These are phyloP conservation scores for Drosophila oshimai DNA, from an alignment of 1,140 invertebrate species.

Conservation along the genomic window DNA sequence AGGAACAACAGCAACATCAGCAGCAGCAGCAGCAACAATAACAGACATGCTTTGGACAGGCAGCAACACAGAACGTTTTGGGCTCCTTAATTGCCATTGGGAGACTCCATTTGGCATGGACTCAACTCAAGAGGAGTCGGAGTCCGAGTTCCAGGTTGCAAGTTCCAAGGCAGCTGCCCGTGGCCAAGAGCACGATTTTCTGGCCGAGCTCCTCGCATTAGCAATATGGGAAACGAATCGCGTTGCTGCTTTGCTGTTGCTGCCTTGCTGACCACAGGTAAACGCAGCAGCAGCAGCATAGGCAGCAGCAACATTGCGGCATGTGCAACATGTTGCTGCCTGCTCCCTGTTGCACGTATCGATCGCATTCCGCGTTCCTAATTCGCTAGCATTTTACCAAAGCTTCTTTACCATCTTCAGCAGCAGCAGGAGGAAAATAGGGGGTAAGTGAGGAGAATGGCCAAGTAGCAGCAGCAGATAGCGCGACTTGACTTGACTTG, in stretches of 20 bases:
- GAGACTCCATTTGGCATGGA: conserved; percentile 62
- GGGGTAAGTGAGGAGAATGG: background rate
- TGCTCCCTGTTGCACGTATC: conserved; percentile 67
- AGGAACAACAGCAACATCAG: conserved; percentile 1
- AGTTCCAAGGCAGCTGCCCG: conserved; percentile 15
- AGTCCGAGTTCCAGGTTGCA: background rate
- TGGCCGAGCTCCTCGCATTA: conserved; percentile 46
- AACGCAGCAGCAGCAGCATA: conserved; percentile 37
- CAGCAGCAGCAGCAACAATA: conserved; percentile 22
- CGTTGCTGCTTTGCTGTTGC: conserved; percentile 9
- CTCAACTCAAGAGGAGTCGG: background rate
- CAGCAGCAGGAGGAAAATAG: conserved; percentile 15
- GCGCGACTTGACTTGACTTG: conserved; percentile 51
- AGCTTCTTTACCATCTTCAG: conserved; percentile 76
- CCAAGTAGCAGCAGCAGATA: conserved; percentile 24
- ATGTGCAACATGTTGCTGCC: conserved; percentile 75
- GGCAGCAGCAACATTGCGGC: conserved; percentile 62
- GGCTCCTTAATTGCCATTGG: conserved; percentile 79
- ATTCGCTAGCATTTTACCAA: conserved; percentile 73
- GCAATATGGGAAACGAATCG: conserved; percentile 82
- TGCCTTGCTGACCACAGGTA: conserved; percentile 67
- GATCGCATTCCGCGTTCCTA: conserved; percentile 80
- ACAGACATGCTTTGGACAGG: conserved; percentile 36
- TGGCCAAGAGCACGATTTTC: conserved; percentile 61
- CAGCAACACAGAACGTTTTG: conserved; percentile 64